Evolutionary conservation across 2,797 vertebrate species (phyloP), one percentile per base, ranked within the genome.

Genomic region (Champsocephalus esox): DNA sequence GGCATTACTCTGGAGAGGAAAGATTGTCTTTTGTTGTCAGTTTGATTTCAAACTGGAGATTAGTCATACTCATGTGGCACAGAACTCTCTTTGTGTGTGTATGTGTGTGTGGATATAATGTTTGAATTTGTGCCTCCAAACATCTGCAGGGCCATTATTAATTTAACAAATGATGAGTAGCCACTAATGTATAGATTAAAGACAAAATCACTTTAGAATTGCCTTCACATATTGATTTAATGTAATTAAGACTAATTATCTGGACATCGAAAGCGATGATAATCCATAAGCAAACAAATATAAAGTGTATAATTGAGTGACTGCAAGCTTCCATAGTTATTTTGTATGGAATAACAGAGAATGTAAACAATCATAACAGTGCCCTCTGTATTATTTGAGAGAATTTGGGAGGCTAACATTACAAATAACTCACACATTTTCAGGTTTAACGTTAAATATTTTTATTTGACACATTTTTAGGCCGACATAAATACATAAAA

Each of bases 21-120:
- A 88, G 85, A 86, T 83, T 84, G 87, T 78, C 79, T 88, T 88
- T 85, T 86, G 83, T 86, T 91, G 88, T 90, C 81, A 87, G 73
- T 79, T 87, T 85, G 85, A 90, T 89, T 89, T 87, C 62, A 77
- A 89, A 86, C 72, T 80, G 59, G 54, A 81, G 67, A 90, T 89
- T 90, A 89, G 79, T 90, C 80, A 79, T 81, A 78, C 83, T 87
- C 71, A 80, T 75, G 58, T 77, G 70, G 75, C 77, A 70, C 54
- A 74, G 68, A 75, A 54, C 64, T 71, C 19, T 24, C 4, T 62
- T 2, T 75, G 14, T 79, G 14, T 70, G 75, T 82, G 43, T 66
- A 48, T 34, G 1, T 34, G 34, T 34, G 34, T 34, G 61, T 66
- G 24, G 16, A 12, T n/a, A 3, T 41, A 65, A 48, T 63, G 19